Conservation (phyloP, 2,888 invertebrate genomes). For the Nasonia oneida region DNA sequence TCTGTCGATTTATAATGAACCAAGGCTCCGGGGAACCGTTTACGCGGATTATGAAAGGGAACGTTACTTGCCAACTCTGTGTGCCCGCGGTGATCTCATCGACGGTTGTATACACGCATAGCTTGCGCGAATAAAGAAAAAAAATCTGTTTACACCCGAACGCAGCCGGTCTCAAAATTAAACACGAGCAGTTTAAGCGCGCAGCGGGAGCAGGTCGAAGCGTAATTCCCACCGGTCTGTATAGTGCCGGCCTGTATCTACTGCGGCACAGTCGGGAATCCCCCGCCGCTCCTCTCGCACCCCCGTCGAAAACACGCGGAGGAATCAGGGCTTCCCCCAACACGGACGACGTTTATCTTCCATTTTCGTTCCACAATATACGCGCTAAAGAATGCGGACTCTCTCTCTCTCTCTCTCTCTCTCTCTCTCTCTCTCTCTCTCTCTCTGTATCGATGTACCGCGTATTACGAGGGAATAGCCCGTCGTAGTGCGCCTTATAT, state of each 20-base stretch:
- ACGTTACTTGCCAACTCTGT: background rate
- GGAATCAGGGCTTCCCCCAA: background rate
- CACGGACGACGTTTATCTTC: background rate
- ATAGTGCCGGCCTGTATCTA: background rate
- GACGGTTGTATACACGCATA: too few relatives aligned
- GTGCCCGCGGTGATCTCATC: too few relatives aligned
- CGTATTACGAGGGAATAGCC: constrained; percentile 2
- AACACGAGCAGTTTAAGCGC: background rate
- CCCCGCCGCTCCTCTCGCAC: background rate
- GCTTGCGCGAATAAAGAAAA: too few relatives aligned
- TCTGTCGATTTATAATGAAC: too few relatives aligned
- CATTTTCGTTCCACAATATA: background rate
- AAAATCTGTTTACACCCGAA: background rate
- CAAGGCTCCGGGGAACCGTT: background rate
- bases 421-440: too few relatives aligned
- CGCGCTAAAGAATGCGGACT: background rate
- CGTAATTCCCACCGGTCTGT: background rate
- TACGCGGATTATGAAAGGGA: background rate
- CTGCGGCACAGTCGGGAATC: background rate
- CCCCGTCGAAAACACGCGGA: background rate
- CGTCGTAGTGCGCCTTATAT: background rate
- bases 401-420: too few relatives aligned
- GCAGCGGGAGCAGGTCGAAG: background rate
- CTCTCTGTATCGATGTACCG: too few relatives aligned
- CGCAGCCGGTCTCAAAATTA: background rate